phyloP scores from a whole-genome alignment of 2,113 vertebrate genomes.

The Furnarius figulus region DNA sequence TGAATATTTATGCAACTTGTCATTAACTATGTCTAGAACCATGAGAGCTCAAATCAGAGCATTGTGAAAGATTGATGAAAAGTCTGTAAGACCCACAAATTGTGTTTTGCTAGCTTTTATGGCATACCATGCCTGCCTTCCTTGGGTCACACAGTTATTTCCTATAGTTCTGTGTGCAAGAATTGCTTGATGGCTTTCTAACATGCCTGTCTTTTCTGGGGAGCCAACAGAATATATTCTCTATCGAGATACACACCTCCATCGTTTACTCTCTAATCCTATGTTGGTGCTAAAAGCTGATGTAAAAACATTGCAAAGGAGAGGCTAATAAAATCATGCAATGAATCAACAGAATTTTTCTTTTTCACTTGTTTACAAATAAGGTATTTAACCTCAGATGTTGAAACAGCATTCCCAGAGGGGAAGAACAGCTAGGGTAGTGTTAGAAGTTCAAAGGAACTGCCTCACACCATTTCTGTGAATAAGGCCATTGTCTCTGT shows the following conservation, averaged over 20 bases:
- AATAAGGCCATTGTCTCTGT: neutral
- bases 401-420: neutral
- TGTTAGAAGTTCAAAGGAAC: slow-evolving; percentile 19
- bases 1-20: neutral
- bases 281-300: neutral
- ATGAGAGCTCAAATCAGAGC: neutral
- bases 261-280: neutral
- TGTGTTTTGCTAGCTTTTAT: neutral
- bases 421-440: neutral
- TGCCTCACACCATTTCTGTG: neutral
- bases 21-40: neutral
- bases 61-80: neutral
- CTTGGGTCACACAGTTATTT: neutral
- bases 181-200: neutral
- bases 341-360: neutral
- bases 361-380: slow-evolving; percentile 8
- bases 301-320: neutral
- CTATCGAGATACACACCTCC: neutral
- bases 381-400: neutral
- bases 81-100: neutral
- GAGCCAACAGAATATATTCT: neutral
- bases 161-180: neutral
- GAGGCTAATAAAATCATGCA: neutral
- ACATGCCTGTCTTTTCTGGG: neutral
- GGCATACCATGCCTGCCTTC: neutral